Evolutionary conservation across 2,113 vertebrate genomes (phyloP).

Genomic region (Petromus typicus): DNA sequence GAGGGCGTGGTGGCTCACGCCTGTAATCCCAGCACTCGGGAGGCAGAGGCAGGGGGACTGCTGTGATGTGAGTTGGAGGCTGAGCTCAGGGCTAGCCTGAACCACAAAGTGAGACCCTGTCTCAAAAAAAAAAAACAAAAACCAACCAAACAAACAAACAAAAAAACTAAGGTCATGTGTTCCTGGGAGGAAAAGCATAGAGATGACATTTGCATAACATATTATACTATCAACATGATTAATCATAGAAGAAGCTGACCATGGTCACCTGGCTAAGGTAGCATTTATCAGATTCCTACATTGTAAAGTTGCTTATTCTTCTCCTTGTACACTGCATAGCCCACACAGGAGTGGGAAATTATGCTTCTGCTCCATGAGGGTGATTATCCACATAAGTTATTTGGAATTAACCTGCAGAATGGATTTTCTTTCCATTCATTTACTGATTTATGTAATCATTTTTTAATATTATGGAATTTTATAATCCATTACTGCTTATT

Average conservation of each 20-base stretch:
- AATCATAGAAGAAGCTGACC: background rate
- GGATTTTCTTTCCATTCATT: background rate
- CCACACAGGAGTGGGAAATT: background rate
- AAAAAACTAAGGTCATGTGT: background rate
- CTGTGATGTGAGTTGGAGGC: too few relatives aligned
- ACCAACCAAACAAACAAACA: too few relatives aligned
- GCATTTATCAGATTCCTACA: background rate
- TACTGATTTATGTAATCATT: background rate
- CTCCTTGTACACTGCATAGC: background rate
- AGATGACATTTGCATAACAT: background rate
- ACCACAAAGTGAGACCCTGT: too few relatives aligned
- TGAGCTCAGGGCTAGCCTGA: too few relatives aligned
- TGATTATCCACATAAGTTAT: background rate
- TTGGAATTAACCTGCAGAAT: background rate
- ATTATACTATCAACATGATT: background rate
- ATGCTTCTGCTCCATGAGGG: background rate
- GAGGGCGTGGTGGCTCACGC: too few relatives aligned
- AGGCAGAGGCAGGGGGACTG: too few relatives aligned
- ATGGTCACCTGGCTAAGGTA: background rate
- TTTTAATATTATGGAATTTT: background rate
- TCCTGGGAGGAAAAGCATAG: background rate
- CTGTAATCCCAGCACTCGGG: too few relatives aligned
- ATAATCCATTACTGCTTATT: background rate
- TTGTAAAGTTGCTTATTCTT: background rate
- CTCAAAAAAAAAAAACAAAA: too few relatives aligned